Evolutionary conservation across 1,140 invertebrate species (phyloP).

Genomic region (Papilio aristodemus): DNA sequence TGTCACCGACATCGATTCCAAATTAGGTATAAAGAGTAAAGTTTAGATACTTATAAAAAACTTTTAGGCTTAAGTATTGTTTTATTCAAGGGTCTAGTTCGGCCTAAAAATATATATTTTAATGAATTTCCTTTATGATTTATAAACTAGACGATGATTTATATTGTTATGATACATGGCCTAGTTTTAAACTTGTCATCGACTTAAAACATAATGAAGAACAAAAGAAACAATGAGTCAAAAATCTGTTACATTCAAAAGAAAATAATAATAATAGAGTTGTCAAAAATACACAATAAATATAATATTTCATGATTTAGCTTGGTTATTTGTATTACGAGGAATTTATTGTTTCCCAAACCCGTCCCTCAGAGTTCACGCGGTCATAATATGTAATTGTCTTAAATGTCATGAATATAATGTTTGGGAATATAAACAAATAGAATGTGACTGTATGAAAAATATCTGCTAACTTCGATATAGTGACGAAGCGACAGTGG

Average conservation of each 20-base stretch:
- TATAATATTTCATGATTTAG: neutral
- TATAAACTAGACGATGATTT: neutral
- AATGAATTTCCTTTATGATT: neutral
- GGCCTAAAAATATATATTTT: neutral
- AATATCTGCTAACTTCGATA: slow-evolving; percentile 48
- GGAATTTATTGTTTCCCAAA: slow-evolving; percentile 7
- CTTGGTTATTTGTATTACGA: neutral
- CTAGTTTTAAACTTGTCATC: neutral
- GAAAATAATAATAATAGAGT: neutral
- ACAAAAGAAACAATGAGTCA: slow-evolving; percentile 19
- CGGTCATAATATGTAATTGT: slow-evolving; percentile 13
- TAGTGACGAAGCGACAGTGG: slow-evolving; percentile 52
- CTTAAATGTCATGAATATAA: neutral
- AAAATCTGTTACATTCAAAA: slow-evolving; percentile 4
- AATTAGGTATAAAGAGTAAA: no score
- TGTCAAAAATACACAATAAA: slow-evolving; percentile 16
- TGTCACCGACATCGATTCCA: no score
- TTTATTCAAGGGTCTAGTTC: no score
- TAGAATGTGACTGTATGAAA: slow-evolving; percentile 41
- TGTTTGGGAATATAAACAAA: neutral
- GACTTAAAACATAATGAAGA: slow-evolving; percentile 4
- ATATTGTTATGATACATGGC: slow-evolving; percentile 7
- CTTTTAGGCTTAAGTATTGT: no score
- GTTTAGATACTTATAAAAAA: no score
- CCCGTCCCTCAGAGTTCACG: neutral